These are phyloP conservation scores for Conus betulinus DNA, from an alignment of 1,140 invertebrate genomes.

Conservation along the genomic window DNA sequence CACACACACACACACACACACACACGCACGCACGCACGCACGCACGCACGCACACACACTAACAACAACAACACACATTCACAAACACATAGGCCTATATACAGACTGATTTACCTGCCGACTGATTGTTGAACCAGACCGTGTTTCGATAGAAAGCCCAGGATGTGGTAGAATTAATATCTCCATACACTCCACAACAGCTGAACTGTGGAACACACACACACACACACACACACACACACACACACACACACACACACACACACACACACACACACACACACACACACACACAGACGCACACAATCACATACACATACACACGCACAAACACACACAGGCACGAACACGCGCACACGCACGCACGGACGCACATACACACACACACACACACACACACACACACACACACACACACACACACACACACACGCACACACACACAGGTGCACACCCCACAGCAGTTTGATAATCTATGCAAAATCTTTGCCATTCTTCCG, in stretches of 20 bases:
- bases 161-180: conserved; percentile 60
- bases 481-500: no score
- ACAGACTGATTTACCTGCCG: background rate
- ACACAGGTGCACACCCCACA: background rate
- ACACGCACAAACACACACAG: background rate
- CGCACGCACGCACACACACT: no score
- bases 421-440: background rate
- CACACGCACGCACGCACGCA: no score
- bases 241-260: conserved; percentile 5
- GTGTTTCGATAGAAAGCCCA: conserved; percentile 61
- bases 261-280: conserved; percentile 6
- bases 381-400: background rate
- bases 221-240: background rate
- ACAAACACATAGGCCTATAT: no score
- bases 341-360: background rate
- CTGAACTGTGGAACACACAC: conserved; percentile 48
- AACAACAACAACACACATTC: no score
- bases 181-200: conserved; percentile 60
- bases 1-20: no score
- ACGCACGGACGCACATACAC: background rate
- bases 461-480: no score
- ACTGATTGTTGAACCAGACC: conserved; percentile 57
- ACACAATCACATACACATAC: background rate
- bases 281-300: background rate
- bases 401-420: conserved; percentile 11